Percentiles rank a stretch among this genome's conserved stretches.
Conservation (phyloP, 2,888 invertebrate genomes). For the Monochamus alternatus region DNA sequence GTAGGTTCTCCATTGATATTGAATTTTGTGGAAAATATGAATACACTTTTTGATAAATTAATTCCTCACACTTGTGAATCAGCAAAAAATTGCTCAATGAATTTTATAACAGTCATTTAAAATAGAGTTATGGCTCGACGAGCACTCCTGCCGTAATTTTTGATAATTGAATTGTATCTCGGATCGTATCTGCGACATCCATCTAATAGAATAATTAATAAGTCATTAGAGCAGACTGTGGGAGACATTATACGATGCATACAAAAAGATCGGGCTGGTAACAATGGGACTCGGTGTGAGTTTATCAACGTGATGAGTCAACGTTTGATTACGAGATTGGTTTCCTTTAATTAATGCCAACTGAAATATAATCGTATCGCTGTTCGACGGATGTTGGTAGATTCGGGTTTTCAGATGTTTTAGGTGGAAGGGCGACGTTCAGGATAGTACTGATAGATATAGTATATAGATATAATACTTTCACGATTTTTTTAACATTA, state of each 20-base stretch:
- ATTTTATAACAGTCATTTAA: not conserved
- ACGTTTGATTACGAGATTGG: conserved; percentile 10
- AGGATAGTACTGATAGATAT: no score
- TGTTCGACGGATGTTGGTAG: not conserved
- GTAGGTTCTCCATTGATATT: no score
- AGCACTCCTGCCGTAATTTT: not conserved
- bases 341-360: conserved; percentile 13
- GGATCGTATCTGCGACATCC: not conserved
- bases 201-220: not conserved
- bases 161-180: not conserved
- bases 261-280: conserved; percentile 1
- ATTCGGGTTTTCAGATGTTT: no score
- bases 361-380: conserved; percentile 7
- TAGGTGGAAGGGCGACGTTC: no score
- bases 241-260: not conserved
- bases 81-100: no score
- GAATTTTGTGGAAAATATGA: no score
- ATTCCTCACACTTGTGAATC: no score
- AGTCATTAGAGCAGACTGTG: conserved; percentile 6
- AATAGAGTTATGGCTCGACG: not conserved
- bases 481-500: no score
- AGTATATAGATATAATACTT: no score
- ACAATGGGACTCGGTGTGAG: conserved; percentile 1
- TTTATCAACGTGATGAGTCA: conserved; percentile 18
- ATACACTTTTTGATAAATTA: no score